Evolutionary conservation across 2,797 vertebrate genomes (phyloP).

Genomic region (Carduelis carduelis): DNA sequence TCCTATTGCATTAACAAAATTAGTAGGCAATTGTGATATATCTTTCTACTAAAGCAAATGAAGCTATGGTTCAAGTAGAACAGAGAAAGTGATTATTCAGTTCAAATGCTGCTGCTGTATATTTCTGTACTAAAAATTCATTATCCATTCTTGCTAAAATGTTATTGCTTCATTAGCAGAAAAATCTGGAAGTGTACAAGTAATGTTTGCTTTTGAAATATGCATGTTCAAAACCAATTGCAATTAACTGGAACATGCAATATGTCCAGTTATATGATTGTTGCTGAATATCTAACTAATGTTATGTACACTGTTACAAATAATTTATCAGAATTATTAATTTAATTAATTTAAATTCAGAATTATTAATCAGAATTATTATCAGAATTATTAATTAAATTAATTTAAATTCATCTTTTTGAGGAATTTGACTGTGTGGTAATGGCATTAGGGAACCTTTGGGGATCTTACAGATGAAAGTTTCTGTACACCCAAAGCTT

Average conservation of each 20-base stretch:
- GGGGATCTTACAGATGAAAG: background rate
- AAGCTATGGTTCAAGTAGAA: background rate
- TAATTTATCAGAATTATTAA: background rate
- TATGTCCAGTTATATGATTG: constrained; percentile 18
- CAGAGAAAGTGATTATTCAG: constrained; percentile 22
- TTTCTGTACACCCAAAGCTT: background rate
- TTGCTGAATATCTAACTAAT: constrained; percentile 11
- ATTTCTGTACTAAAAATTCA: background rate
- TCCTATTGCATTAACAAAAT: background rate
- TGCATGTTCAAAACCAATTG: constrained; percentile 10
- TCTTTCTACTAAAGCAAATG: background rate
- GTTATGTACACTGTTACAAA: background rate
- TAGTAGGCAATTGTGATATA: background rate
- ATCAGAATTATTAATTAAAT: background rate
- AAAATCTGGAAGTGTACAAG: background rate
- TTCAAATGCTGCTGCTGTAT: background rate
- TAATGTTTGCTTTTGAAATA: constrained; percentile 22
- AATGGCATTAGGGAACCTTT: background rate
- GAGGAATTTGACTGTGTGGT: background rate
- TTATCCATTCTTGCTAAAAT: background rate
- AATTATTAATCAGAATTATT: too few species aligned
- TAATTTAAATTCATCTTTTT: background rate
- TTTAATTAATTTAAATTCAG: background rate
- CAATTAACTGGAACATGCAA: constrained; percentile 33
- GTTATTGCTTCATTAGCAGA: constrained; percentile 20